phyloP scores from a whole-genome alignment of 2,113 vertebrate genomes.

The Aythya baeri region DNA sequence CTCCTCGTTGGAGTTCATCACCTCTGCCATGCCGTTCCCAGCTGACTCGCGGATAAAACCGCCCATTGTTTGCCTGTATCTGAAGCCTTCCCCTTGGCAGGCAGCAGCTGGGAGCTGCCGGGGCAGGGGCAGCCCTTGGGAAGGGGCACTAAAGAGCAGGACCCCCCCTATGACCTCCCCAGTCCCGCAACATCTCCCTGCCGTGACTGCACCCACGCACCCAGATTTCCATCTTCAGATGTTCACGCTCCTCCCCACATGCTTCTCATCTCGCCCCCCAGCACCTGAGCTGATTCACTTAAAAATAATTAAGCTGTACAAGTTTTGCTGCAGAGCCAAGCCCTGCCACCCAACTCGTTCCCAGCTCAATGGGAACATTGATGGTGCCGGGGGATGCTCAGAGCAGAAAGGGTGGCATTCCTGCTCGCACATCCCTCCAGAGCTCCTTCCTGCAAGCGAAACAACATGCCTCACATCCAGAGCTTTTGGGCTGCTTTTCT shows the following conservation, averaged over 20 bases:
- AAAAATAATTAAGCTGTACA: conserved; percentile 1
- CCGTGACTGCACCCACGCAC: fast-evolving
- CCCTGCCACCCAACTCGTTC: not conserved
- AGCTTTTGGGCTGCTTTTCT: not conserved
- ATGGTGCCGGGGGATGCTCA: not conserved
- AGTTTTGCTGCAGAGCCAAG: conserved; percentile 1
- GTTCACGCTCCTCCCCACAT: not conserved
- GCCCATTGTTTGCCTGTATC: conserved; percentile 53
- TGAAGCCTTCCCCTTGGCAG: conserved; percentile 35
- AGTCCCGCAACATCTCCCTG: not conserved
- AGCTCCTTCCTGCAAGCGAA: not conserved
- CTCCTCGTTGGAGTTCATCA: conserved; percentile 64
- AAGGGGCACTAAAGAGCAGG: conserved; percentile 1
- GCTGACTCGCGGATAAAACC: conserved; percentile 59
- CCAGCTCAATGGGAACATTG: not conserved
- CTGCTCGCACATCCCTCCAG: not conserved
- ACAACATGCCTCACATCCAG: not conserved
- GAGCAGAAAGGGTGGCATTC: not conserved
- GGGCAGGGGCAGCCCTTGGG: not conserved
- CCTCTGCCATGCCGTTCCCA: conserved; percentile 62
- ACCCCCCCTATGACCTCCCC: not conserved
- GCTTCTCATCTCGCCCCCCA: not conserved
- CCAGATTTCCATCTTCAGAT: not conserved
- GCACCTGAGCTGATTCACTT: not conserved
- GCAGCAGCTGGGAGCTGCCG: conserved; percentile 40